phyloP scores from a whole-genome alignment of 2,113 vertebrate species.

The Lycaon pictus region DNA sequence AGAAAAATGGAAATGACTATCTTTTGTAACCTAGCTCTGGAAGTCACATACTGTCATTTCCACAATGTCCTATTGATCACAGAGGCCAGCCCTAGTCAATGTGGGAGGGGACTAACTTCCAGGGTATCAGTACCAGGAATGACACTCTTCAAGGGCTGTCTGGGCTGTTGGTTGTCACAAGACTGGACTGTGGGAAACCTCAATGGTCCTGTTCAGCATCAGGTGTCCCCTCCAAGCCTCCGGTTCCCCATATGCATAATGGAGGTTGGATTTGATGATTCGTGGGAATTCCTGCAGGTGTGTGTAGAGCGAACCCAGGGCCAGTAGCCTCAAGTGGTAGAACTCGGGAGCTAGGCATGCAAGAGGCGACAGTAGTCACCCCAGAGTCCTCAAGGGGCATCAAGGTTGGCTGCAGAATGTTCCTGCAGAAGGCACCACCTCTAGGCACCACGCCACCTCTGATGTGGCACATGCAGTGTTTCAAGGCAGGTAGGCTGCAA shows the following conservation, averaged over 20 bases:
- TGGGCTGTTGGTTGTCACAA: background rate
- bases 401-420: background rate
- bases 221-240: background rate
- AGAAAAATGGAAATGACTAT: background rate
- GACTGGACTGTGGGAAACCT: background rate
- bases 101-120: background rate
- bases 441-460: background rate
- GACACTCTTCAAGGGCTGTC: background rate
- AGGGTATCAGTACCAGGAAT: background rate
- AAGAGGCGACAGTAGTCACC: background rate
- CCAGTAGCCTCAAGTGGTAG: background rate
- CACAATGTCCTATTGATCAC: background rate
- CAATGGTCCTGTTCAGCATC: background rate
- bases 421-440: background rate
- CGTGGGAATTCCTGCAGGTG: background rate
- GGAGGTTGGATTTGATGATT: background rate
- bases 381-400: background rate
- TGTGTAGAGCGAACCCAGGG: background rate
- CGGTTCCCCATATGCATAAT: background rate
- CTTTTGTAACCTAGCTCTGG: background rate
- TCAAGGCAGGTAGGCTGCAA: background rate
- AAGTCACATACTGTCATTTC: background rate
- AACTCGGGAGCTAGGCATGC: background rate
- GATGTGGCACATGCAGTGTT: background rate
- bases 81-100: background rate